Percentiles rank a stretch among this genome's conserved stretches.
Conservation (phyloP, 1,140 invertebrate genomes). For the Epicauta chinensis region DNA sequence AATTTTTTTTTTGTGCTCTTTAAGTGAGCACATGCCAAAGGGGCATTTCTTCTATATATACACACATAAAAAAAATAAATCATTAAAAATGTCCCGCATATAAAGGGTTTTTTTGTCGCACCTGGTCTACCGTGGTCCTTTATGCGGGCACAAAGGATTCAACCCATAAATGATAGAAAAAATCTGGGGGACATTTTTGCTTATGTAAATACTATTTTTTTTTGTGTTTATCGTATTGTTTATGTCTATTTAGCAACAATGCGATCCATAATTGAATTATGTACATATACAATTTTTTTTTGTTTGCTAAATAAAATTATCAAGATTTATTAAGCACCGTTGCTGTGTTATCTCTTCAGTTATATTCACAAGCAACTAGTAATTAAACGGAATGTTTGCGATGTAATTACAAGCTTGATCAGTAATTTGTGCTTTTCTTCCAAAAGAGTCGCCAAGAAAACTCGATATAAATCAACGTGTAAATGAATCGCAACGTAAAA, state of each 20-base stretch:
- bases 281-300: too few species aligned
- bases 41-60: background rate
- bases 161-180: constrained; percentile 3
- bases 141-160: constrained; percentile 15
- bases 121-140: constrained; percentile 12
- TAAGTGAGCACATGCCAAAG: constrained; percentile 15
- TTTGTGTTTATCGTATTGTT: constrained; percentile 5
- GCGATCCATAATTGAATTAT: background rate
- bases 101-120: constrained; percentile 15
- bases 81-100: constrained; percentile 11
- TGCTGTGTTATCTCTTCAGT: too few species aligned
- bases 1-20: background rate
- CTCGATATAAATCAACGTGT: too few species aligned
- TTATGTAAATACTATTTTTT: constrained; percentile 16
- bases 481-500: too few species aligned
- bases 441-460: too few species aligned
- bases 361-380: too few species aligned
- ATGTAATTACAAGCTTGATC: too few species aligned
- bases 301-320: too few species aligned
- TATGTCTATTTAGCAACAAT: constrained; percentile 8
- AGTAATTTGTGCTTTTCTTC: too few species aligned
- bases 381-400: too few species aligned
- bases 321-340: too few species aligned
- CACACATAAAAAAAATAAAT: constrained; percentile 9
- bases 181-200: constrained; percentile 7